phyloP scores from a whole-genome alignment of 1,140 invertebrate genomes.

The Drosophila triauraria region DNA sequence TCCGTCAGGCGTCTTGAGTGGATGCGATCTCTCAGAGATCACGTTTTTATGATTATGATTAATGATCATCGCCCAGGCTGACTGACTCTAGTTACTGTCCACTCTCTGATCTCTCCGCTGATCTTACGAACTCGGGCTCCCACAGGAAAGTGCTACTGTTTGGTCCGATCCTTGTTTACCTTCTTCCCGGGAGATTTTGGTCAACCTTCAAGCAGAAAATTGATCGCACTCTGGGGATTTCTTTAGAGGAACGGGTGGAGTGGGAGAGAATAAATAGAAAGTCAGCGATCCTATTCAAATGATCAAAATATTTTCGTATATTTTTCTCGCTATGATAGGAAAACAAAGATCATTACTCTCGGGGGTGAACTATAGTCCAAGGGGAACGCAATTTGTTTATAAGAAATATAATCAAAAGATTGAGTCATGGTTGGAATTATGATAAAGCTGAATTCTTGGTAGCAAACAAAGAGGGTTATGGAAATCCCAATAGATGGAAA shows the following conservation, averaged over 20 bases:
- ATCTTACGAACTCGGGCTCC: conserved; percentile 30
- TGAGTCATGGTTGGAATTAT: background rate
- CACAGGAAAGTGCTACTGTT: conserved; percentile 70
- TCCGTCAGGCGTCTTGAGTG: conserved; percentile 58
- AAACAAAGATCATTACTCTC: conserved; percentile 27
- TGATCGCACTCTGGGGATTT: conserved; percentile 62
- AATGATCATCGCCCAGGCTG: conserved; percentile 50
- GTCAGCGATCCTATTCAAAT: conserved; percentile 13
- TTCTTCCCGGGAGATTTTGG: conserved; percentile 28
- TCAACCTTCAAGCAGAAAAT: conserved; percentile 27
- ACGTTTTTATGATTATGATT: conserved; percentile 71
- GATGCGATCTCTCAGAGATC: conserved; percentile 45
- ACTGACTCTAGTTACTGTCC: conserved; percentile 39
- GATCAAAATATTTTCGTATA: conserved; percentile 72
- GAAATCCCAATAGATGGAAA: background rate
- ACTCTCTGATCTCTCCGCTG: conserved; percentile 33
- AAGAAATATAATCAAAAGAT: conserved; percentile 15
- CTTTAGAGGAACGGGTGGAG: background rate
- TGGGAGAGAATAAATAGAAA: background rate
- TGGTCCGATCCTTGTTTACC: conserved; percentile 7
- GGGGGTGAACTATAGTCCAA: conserved; percentile 18
- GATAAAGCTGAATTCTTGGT: conserved; percentile 3
- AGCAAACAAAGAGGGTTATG: background rate
- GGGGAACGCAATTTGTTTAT: conserved; percentile 21
- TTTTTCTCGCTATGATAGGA: conserved; percentile 26